Percentiles rank a stretch among this genome's conserved stretches.
Conservation (phyloP, 2,797 vertebrate species). For the Danio jaintianensis region DNA sequence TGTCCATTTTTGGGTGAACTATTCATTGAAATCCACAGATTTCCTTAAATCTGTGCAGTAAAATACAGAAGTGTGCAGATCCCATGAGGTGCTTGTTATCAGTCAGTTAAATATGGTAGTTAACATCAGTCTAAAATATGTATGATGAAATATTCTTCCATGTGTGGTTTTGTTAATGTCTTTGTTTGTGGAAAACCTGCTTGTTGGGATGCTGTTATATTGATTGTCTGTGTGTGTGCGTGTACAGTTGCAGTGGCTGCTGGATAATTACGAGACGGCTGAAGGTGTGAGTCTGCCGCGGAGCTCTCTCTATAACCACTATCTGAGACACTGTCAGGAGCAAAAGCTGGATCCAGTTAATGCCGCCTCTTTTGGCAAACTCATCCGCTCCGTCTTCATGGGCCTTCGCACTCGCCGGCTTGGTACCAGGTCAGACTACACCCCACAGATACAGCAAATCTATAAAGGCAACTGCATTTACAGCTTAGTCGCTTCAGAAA, state of each 20-base stretch:
- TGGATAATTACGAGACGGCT: slow-evolving; percentile 96
- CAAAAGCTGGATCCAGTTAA: slow-evolving; percentile 98
- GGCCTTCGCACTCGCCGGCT: slow-evolving; percentile 93
- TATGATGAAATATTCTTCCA: not conserved
- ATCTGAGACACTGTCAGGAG: slow-evolving; percentile 95
- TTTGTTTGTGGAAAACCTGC: not conserved
- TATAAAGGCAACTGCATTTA: not conserved
- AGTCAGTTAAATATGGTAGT: not conserved
- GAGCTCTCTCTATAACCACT: slow-evolving; percentile 96
- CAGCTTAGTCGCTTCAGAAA: not conserved
- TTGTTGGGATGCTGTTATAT: not conserved
- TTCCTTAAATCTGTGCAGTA: not conserved
- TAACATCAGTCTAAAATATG: not conserved
- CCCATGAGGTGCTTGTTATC: not conserved
- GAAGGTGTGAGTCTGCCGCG: slow-evolving; percentile 95
- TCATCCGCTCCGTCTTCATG: slow-evolving; percentile 98
- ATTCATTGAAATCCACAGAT: not conserved
- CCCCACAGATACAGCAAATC: not conserved
- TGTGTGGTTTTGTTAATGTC: slow-evolving; percentile 1
- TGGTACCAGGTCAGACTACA: slow-evolving; percentile 86
- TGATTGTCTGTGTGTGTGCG: slow-evolving; percentile 58
- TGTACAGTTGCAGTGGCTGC: slow-evolving; percentile 93
- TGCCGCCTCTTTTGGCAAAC: slow-evolving; percentile 95
- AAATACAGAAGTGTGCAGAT: not conserved
- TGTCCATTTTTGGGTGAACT: not conserved